Conservation (phyloP, 2,888 invertebrate species). For the Chironomus riparius region DNA sequence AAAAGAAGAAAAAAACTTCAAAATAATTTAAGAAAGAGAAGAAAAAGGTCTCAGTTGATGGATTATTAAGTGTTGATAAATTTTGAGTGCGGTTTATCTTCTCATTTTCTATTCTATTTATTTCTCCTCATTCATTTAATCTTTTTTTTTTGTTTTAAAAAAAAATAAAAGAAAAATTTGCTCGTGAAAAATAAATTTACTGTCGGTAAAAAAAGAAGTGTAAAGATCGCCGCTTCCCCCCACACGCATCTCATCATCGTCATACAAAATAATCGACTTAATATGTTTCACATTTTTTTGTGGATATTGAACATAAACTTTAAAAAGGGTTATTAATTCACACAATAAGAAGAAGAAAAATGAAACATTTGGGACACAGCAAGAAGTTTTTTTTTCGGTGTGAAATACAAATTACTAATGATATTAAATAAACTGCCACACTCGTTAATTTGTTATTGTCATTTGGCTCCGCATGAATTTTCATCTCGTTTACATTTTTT, state of each 20-base stretch:
- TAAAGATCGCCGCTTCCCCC: too few relatives aligned
- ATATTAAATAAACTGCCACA: constrained; percentile 21
- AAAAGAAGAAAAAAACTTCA: not conserved
- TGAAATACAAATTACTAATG: constrained; percentile 22
- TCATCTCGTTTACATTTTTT: not conserved
- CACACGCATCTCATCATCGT: too few relatives aligned
- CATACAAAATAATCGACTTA: too few relatives aligned
- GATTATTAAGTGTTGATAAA: constrained; percentile 22
- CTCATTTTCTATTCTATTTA: not conserved
- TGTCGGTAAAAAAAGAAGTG: not conserved
- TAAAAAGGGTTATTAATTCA: constrained; percentile 18
- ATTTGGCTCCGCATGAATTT: not conserved
- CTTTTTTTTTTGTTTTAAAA: not conserved
- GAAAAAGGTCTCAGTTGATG: not conserved
- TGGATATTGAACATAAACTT: not conserved
- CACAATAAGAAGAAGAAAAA: not conserved
- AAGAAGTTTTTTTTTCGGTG: not conserved
- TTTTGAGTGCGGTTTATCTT: constrained; percentile 21
- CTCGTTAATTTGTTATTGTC: constrained; percentile 26
- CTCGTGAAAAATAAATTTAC: not conserved
- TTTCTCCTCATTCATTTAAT: not conserved
- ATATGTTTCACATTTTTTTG: too few relatives aligned
- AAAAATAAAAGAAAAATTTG: not conserved
- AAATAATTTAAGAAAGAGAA: not conserved
- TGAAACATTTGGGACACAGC: constrained; percentile 15